These are phyloP conservation scores for Petrocephalus zakoni DNA, from an alignment of 2,113 vertebrate genomes.

Conservation along the genomic window DNA sequence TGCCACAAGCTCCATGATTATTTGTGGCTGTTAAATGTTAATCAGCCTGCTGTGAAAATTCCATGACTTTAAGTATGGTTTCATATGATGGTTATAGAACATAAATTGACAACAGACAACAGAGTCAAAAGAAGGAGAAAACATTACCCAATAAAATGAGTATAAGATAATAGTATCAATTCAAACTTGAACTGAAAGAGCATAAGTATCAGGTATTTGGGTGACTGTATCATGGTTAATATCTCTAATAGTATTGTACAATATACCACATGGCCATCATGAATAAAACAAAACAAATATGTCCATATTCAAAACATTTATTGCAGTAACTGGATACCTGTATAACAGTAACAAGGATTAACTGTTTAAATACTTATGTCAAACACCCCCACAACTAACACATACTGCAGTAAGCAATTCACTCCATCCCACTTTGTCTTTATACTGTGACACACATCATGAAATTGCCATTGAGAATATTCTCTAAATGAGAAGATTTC, in stretches of 20 bases:
- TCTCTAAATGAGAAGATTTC: slow-evolving; percentile 70
- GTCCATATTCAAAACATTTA: slow-evolving; percentile 95
- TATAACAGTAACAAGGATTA: slow-evolving; percentile 98
- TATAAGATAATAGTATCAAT: neutral
- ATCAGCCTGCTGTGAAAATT: neutral
- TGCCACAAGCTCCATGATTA: neutral
- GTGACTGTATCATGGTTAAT: neutral
- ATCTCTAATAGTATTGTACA: neutral
- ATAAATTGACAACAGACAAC: neutral
- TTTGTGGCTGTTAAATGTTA: neutral
- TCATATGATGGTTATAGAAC: neutral
- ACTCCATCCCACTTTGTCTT: slow-evolving; percentile 74
- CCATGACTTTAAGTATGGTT: neutral
- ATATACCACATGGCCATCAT: slow-evolving; percentile 24
- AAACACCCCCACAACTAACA: slow-evolving; percentile 94
- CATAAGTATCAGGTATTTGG: neutral
- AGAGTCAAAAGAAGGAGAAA: neutral
- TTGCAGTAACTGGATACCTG: slow-evolving; percentile 98
- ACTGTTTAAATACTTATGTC: slow-evolving; percentile 96
- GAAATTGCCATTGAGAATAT: slow-evolving; percentile 83
- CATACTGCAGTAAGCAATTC: slow-evolving; percentile 91
- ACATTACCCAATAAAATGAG: neutral
- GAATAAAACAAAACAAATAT: slow-evolving; percentile 67
- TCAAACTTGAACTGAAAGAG: neutral
- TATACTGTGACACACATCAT: slow-evolving; percentile 79